Conservation (phyloP, 2,113 vertebrate species). For the Himantopus leucocephalus region DNA sequence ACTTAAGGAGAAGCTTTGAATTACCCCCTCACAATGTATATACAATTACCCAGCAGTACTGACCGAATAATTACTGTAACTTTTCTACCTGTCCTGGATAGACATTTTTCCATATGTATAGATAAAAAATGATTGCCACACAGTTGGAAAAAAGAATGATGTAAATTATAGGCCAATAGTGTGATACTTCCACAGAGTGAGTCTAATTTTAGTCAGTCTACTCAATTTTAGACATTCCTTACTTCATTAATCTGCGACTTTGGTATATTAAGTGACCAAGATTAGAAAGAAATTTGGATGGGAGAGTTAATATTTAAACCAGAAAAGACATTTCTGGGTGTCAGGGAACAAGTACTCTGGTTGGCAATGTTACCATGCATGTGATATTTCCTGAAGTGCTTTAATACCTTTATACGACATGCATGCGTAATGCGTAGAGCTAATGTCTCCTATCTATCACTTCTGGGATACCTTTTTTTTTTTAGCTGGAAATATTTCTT, state of each 20-base stretch:
- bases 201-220: conserved; percentile 47
- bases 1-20: neutral
- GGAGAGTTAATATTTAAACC: conserved; percentile 60
- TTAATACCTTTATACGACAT: neutral
- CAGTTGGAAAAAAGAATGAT: neutral
- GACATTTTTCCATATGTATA: neutral
- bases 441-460: neutral
- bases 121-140: neutral
- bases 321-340: neutral
- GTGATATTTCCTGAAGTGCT: neutral
- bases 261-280: conserved; percentile 32
- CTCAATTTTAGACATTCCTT: conserved; percentile 42
- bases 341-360: neutral
- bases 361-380: rapidly evolving
- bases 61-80: neutral
- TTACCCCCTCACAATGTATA: neutral
- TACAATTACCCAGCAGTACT: neutral
- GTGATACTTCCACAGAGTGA: neutral
- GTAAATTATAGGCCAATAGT: neutral
- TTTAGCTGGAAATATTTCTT: neutral
- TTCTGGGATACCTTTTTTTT: neutral
- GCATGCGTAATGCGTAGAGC: rapidly evolving
- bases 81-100: neutral
- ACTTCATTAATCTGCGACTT: conserved; percentile 48
- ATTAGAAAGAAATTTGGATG: conserved; percentile 54